Evolutionary conservation across 2,797 vertebrate genomes (phyloP), one percentile per base, ranked within the genome.

Genomic region (Lacerta viridis): DNA sequence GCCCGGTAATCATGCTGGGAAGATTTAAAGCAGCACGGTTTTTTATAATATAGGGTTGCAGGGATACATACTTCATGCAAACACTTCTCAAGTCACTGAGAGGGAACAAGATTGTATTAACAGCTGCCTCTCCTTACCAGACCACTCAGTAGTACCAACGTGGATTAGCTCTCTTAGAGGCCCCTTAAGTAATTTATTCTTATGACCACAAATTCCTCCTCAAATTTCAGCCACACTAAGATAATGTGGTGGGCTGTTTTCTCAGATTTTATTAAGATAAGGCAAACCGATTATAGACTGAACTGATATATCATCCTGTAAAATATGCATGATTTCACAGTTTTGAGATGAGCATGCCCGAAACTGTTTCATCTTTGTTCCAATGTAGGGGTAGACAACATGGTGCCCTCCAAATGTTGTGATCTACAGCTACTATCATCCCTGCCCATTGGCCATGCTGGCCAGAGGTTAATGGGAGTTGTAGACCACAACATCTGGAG

Each of bases 11-110:
- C 80, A 88, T 66, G 43, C n/a, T 77, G 74, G 36, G 9, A 61
- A 88, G 80, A 78, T 83, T 88, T 88, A 83, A 88, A 83, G 75
- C n/a, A 77, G 33, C 33, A 41, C 61, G 29, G n/a, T 77, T 69
- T 66, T 25, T 79, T 79, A 39, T 29, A 61, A 72, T 72, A 88
- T 71, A 59, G 36, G 11, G 10, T 72, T 71, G 36, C 46, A 88
- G 50, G 27, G 50, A 39, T 80, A 71, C 46, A 83, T 78, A 78
- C 83, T 84, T 78, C 81, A 88, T 74, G 13, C 17, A 33, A 82
- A 55, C 29, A 43, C 23, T 41, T 64, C 39, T 61, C 33, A 72
- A 33, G 68, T 46, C 75, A 61, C 18, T 84, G 68, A 79, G 50
- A 79, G 29, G 20, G 69, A 80, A 61, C 66, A 84, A 43, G 76